phyloP scores from a whole-genome alignment of 1,140 invertebrate species.

The Dermatophagoides farinae region DNA sequence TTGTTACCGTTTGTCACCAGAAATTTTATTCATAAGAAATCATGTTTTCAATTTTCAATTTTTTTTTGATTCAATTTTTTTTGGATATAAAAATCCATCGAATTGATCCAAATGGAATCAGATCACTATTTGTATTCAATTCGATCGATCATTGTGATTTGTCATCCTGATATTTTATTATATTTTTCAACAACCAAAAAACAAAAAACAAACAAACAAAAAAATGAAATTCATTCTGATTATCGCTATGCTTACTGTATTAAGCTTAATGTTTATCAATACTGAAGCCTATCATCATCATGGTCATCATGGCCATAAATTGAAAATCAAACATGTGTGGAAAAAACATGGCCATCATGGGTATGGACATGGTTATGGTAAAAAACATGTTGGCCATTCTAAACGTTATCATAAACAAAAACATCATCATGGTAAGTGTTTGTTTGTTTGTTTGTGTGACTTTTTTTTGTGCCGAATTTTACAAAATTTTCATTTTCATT shows the following conservation, averaged over 20 bases:
- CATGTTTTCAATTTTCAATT: neutral
- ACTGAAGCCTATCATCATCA: neutral
- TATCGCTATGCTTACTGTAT: neutral
- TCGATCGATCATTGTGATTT: neutral
- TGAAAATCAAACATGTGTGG: neutral
- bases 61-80: neutral
- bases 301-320: neutral
- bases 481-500: neutral
- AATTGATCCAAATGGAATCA: neutral
- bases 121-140: neutral
- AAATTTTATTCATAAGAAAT: neutral
- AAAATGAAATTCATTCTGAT: neutral
- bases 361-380: neutral
- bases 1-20: neutral
- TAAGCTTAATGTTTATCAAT: neutral
- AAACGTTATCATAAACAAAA: conserved; percentile 3
- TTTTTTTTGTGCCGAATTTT: too few relatives aligned
- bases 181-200: neutral
- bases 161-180: neutral
- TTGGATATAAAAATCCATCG: neutral
- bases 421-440: neutral
- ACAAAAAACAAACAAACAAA: neutral
- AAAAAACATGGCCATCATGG: neutral
- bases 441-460: neutral
- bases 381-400: neutral